A percentile compares a stretch with the other conserved stretches of the same genome.
phyloP scores from a whole-genome alignment of 2,888 invertebrate genomes.

The Geotrupes spiniger region DNA sequence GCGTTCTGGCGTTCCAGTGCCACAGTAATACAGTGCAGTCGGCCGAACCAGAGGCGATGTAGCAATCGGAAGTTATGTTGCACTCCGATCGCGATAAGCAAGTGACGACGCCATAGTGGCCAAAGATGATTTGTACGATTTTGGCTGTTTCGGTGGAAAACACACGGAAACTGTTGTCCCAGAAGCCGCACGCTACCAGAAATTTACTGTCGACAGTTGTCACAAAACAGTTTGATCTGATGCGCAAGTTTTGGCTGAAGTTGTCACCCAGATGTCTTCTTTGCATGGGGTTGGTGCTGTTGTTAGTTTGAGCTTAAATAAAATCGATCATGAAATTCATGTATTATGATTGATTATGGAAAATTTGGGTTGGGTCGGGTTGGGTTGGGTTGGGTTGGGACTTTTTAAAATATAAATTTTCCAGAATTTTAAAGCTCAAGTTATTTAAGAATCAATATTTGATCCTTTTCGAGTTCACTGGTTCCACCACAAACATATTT shows the following conservation, averaged over 20 bases:
- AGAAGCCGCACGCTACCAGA: slow-evolving; percentile 97
- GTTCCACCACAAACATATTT: too few relatives aligned
- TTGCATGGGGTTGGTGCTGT: slow-evolving; percentile 70
- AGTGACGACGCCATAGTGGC: slow-evolving; percentile 98
- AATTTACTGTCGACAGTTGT: slow-evolving; percentile 97
- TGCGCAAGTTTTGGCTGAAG: slow-evolving; percentile 94
- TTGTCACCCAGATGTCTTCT: slow-evolving; percentile 94
- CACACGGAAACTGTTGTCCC: slow-evolving; percentile 98
- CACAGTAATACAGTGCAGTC: slow-evolving; percentile 98
- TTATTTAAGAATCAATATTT: too few relatives aligned
- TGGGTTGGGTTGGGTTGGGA: too few relatives aligned
- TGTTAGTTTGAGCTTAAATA: slow-evolving; percentile 66
- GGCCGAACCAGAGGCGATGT: slow-evolving; percentile 95
- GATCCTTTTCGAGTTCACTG: too few relatives aligned
- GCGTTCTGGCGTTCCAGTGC: slow-evolving; percentile 98
- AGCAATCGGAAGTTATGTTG: slow-evolving; percentile 98
- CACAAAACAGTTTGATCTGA: slow-evolving; percentile 93
- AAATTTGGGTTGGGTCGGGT: too few relatives aligned
- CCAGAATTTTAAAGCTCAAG: too few relatives aligned
- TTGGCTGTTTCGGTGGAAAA: slow-evolving; percentile 96
- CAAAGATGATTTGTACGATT: slow-evolving; percentile 97
- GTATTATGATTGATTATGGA: too few relatives aligned
- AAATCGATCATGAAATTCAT: too few relatives aligned
- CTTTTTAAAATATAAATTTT: too few relatives aligned
- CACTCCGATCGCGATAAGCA: slow-evolving; percentile 97